These are phyloP conservation scores for Philaenus spumarius DNA, from an alignment of 1,140 invertebrate genomes.

Conservation along the genomic window DNA sequence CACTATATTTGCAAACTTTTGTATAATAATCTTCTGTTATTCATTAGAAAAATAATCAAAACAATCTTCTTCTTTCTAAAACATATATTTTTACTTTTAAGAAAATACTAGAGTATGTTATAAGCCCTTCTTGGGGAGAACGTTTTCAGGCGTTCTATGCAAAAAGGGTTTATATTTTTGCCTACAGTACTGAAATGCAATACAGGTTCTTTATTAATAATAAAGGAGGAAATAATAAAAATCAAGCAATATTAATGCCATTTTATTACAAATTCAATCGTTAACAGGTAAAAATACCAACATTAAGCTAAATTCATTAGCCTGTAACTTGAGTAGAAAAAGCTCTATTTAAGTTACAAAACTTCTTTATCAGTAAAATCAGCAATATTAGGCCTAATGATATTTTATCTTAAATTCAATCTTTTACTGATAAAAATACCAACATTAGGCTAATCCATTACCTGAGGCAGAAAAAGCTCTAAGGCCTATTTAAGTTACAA, in stretches of 20 bases:
- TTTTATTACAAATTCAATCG: not conserved
- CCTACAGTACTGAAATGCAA: not conserved
- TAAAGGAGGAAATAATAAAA: too few relatives aligned
- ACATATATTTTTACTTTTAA: not conserved
- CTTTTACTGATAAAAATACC: too few relatives aligned
- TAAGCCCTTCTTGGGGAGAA: constrained; percentile 5
- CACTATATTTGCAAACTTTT: not conserved
- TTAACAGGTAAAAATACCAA: constrained; percentile 3
- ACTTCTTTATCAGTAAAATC: too few relatives aligned
- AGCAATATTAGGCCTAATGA: too few relatives aligned
- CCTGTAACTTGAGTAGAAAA: constrained; percentile 1
- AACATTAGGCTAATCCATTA: too few relatives aligned
- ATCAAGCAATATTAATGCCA: not conserved
- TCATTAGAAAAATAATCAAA: not conserved
- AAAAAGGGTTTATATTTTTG: constrained; percentile 4
- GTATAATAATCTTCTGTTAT: not conserved
- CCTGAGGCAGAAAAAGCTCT: too few relatives aligned
- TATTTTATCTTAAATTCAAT: too few relatives aligned
- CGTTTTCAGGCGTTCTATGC: constrained; percentile 12
- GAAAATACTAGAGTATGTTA: constrained; percentile 1
- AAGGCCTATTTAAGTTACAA: too few relatives aligned
- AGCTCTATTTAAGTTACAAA: too few relatives aligned
- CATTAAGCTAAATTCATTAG: not conserved
- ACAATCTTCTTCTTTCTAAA: not conserved
- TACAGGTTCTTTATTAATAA: too few relatives aligned